These are phyloP conservation scores for Artemisiospiza belli DNA, from an alignment of 2,113 vertebrate genomes.

Conservation along the genomic window DNA sequence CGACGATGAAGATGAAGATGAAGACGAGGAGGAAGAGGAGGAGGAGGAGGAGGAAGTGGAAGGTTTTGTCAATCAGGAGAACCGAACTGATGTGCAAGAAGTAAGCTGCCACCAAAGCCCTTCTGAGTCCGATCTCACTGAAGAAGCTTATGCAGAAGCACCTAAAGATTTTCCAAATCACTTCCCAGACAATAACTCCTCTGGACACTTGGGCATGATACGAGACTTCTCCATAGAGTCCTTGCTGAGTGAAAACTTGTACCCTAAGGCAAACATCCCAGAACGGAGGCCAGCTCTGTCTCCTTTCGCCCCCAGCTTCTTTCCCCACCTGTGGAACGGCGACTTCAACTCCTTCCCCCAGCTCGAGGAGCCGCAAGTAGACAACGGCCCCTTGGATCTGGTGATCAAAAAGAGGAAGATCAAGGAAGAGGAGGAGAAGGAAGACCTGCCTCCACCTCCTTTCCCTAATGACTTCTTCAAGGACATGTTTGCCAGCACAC, in stretches of 20 bases:
- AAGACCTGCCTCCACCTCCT: conserved; percentile 81
- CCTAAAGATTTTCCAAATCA: conserved; percentile 75
- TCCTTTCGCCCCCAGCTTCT: conserved; percentile 88
- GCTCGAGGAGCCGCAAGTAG: conserved; percentile 77
- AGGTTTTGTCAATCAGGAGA: conserved; percentile 77
- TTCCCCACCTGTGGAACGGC: conserved; percentile 89
- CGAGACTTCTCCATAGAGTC: conserved; percentile 95
- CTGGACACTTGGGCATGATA: conserved; percentile 80
- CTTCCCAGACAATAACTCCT: conserved; percentile 66
- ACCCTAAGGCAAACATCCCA: conserved; percentile 85
- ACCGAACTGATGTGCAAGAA: conserved; percentile 68
- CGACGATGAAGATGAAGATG: conserved; percentile 72
- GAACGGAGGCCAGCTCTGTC: conserved; percentile 86
- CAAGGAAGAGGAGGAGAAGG: conserved; percentile 93
- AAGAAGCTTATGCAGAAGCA: conserved; percentile 71
- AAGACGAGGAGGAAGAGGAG: conserved; percentile 85
- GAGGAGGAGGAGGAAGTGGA: conserved; percentile 87
- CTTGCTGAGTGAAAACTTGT: conserved; percentile 91
- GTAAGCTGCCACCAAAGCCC: conserved; percentile 83
- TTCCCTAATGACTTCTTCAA: conserved; percentile 91
- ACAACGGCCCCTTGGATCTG: conserved; percentile 86
- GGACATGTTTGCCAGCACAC: conserved; percentile 81
- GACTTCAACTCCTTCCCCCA: conserved; percentile 87
- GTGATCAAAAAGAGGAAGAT: conserved; percentile 93
- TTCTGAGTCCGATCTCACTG: conserved; percentile 79